A percentile compares a stretch with the other conserved stretches of the same genome.
phyloP scores from a whole-genome alignment of 2,888 invertebrate species.

The Cylindroiulus punctatus region DNA sequence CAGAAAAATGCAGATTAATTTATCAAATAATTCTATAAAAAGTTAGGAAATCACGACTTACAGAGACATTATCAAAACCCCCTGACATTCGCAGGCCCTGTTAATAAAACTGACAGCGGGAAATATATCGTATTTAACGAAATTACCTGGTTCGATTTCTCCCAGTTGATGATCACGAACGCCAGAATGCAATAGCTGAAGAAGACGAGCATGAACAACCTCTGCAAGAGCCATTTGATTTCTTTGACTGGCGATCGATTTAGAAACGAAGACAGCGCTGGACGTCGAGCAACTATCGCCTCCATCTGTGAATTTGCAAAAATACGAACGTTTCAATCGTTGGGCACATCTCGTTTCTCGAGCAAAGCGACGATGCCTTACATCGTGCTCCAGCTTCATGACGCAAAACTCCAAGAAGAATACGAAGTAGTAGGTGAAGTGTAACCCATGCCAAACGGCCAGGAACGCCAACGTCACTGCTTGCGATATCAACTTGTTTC shows the following conservation, averaged over 20 bases:
- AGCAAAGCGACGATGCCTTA: not conserved
- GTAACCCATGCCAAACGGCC: conserved; percentile 95
- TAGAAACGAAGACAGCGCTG: conserved; percentile 64
- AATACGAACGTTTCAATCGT: not conserved
- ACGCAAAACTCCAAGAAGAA: conserved; percentile 92
- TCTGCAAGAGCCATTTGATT: conserved; percentile 71
- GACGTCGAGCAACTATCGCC: conserved; percentile 58
- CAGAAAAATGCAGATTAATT: too few relatives aligned
- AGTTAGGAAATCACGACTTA: too few relatives aligned
- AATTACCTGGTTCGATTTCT: conserved; percentile 43
- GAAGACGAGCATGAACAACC: conserved; percentile 79
- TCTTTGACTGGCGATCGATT: conserved; percentile 66
- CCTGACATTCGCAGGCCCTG: too few relatives aligned
- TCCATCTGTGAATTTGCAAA: conserved; percentile 59
- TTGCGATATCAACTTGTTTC: conserved; percentile 83
- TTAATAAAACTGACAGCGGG: not conserved
- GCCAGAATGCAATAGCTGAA: conserved; percentile 82
- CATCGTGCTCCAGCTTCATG: conserved; percentile 67
- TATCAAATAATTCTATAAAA: too few relatives aligned
- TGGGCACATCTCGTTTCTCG: too few relatives aligned
- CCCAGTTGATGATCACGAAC: conserved; percentile 51
- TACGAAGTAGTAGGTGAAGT: conserved; percentile 91
- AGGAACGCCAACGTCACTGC: conserved; percentile 83
- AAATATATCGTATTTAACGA: not conserved
- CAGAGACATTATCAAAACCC: not conserved